A percentile compares a stretch with the other conserved stretches of the same genome.
Evolutionary conservation across 1,140 invertebrate genomes (phyloP).

Genomic region (Bradysia coprophila): DNA sequence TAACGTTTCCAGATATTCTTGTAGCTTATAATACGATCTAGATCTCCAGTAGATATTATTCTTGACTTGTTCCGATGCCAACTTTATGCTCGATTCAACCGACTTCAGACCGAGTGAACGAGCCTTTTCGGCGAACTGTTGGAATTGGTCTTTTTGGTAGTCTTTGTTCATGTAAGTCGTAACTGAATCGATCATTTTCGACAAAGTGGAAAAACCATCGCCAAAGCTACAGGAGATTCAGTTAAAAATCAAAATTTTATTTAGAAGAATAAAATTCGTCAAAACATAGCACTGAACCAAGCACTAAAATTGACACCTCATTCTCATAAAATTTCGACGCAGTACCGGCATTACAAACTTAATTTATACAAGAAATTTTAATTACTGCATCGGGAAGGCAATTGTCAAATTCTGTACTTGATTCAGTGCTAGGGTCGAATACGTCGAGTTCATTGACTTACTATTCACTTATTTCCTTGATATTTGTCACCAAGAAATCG

Average conservation of each 20-base stretch:
- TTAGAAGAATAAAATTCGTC: background rate
- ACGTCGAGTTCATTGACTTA: too few relatives aligned
- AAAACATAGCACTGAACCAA: too few relatives aligned
- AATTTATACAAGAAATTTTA: too few relatives aligned
- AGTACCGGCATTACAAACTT: too few relatives aligned
- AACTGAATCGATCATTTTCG: constrained; percentile 27
- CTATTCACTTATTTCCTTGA: constrained; percentile 23
- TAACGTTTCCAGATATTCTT: constrained; percentile 16
- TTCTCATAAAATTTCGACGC: too few relatives aligned
- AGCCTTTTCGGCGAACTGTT: constrained; percentile 13
- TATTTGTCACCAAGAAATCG: constrained; percentile 28
- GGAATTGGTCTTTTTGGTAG: constrained; percentile 18
- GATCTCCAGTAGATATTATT: constrained; percentile 22
- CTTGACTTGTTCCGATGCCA: constrained; percentile 21
- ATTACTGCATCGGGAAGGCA: too few relatives aligned
- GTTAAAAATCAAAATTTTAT: background rate
- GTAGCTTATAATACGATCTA: constrained; percentile 18
- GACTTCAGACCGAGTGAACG: constrained; percentile 14
- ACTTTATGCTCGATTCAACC: constrained; percentile 15
- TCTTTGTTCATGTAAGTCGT: constrained; percentile 30
- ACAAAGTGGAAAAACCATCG: constrained; percentile 28
- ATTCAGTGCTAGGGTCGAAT: too few relatives aligned
- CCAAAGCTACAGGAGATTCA: constrained; percentile 20
- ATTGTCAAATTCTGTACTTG: too few relatives aligned
- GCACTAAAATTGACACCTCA: too few relatives aligned